A percentile compares a stretch with the other conserved stretches of the same genome.
These are phyloP conservation scores for Caprella mutica DNA, from an alignment of 2,888 invertebrate genomes.

Conservation along the genomic window DNA sequence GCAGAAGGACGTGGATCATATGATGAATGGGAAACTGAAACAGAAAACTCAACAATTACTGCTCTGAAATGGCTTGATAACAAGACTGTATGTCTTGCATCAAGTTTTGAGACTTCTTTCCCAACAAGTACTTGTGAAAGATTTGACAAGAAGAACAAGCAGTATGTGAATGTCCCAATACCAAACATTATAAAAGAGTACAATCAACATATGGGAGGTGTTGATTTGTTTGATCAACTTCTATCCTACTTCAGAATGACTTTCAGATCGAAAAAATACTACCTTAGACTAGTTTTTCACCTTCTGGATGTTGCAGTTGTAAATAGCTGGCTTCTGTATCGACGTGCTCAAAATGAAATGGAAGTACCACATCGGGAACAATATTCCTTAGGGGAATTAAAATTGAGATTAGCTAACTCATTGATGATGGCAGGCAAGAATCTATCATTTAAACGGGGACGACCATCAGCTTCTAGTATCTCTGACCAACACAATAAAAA, in stretches of 20 bases:
- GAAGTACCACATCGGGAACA: too few species aligned
- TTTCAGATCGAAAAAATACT: conserved; percentile 15
- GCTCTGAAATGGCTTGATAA: conserved; percentile 15
- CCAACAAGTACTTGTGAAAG: conserved; percentile 5
- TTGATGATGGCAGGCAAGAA: too few species aligned
- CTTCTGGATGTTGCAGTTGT: conserved; percentile 14
- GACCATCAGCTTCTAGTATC: too few species aligned
- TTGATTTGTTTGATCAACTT: conserved; percentile 14
- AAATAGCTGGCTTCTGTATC: conserved; percentile 14
- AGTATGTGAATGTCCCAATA: conserved; percentile 13
- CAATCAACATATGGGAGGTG: conserved; percentile 14
- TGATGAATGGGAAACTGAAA: conserved; percentile 12
- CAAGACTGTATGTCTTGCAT: conserved; percentile 7
- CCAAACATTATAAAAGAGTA: conserved; percentile 12
- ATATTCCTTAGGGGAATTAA: too few species aligned
- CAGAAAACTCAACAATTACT: background rate
- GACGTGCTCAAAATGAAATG: too few species aligned
- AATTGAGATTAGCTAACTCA: too few species aligned
- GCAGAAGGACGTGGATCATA: conserved; percentile 10
- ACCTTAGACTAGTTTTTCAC: conserved; percentile 12
- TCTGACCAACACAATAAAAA: too few species aligned
- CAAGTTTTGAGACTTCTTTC: background rate
- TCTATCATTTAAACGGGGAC: too few species aligned
- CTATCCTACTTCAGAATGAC: conserved; percentile 9
- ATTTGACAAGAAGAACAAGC: conserved; percentile 13